Base-by-base conservation (phyloP, 2,797 vertebrate genomes). In the Limosa lapponica region DNA sequence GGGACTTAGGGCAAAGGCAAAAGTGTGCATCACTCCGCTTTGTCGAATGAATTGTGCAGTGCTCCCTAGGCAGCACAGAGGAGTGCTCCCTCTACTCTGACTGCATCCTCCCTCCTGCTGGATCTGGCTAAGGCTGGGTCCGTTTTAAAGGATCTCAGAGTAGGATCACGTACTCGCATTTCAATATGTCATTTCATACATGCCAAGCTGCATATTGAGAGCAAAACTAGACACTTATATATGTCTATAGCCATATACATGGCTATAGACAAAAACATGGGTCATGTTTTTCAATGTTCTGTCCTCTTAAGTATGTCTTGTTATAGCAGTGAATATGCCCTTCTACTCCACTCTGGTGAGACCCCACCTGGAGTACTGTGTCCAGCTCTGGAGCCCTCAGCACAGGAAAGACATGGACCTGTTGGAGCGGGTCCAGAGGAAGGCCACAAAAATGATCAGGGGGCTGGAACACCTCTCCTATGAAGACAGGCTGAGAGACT, bases 1-100 rank as follows among this genome's bases (percentile, higher is more conserved):
- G 10, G 27, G 30, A 3, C 12, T 66, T 20, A 15, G 10, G 55
- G 17, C 8, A 66, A 69, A 64, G 27, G 17, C 15, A 59, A n/a
- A 77, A 67, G 8, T 0, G 4, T 16, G 13, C 8, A 25, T 46
- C 10, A 0, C 12, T 69, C 43, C 13, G 1, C 13, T 62, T 34
- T 41, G 39, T 8, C 5, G 1, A 58, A 77, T 9, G 23, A 77
- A 57, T 19, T 1, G 10, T 4, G 4, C 4, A 0, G 8, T 49
- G 34, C 36, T 92, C 22, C 43, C 41, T 22, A 5, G 3, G 16
- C 2, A 2, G 16, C 36, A 13, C 0, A 34, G 48, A 43, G 19
- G 30, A n/a, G 25, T 39, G 16, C 27, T 59, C 36, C 15, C 37
- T 34, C 28, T 54, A 0, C 41, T 64, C 25, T 2, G 2, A 8